Evolutionary conservation across 2,888 invertebrate genomes (phyloP).

Genomic region (Tenthredo mesomela): DNA sequence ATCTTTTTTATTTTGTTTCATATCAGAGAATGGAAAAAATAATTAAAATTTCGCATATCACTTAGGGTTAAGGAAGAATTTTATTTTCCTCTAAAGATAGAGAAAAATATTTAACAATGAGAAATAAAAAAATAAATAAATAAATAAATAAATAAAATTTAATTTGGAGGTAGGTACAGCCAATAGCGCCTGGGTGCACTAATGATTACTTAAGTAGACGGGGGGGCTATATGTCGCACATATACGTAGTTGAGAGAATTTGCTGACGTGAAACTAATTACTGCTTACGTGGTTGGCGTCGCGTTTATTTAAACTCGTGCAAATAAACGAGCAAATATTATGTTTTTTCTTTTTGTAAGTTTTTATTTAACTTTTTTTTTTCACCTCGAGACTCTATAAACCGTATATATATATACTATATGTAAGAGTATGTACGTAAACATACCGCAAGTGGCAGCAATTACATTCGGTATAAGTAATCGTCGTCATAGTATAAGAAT

Average conservation of each 20-base stretch:
- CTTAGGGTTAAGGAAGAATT: not conserved
- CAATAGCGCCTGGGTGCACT: not conserved
- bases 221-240: not conserved
- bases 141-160: not conserved
- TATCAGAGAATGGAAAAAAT: slow-evolving; percentile 33
- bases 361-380: not conserved
- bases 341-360: not conserved
- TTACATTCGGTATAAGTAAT: slow-evolving; percentile 13
- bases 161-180: not conserved
- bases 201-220: slow-evolving; percentile 21
- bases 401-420: not conserved
- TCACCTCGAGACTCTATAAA: not conserved
- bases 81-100: not conserved
- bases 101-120: not conserved
- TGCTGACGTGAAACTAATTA: slow-evolving; percentile 49
- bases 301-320: slow-evolving; percentile 20
- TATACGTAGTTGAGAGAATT: slow-evolving; percentile 2
- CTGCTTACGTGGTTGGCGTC: slow-evolving; percentile 40
- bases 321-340: slow-evolving; percentile 45
- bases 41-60: not conserved
- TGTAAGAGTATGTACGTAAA: not conserved
- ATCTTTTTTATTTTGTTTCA: not conserved
- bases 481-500: not conserved
- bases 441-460: slow-evolving; percentile 31
- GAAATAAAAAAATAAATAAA: not conserved